Conservation (phyloP, 1,140 invertebrate species). For the Helicoverpa armigera region DNA sequence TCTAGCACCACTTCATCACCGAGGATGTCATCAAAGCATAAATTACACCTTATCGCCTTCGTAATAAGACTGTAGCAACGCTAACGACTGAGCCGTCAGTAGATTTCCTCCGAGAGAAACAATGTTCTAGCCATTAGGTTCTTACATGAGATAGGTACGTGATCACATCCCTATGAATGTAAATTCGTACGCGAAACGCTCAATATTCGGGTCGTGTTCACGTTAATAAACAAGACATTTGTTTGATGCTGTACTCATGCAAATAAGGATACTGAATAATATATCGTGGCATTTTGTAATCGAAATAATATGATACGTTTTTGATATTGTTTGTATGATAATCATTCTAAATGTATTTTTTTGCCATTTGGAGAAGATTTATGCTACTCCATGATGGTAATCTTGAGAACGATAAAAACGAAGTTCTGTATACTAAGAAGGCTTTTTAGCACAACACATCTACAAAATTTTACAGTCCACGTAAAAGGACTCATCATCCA, state of each 20-base stretch:
- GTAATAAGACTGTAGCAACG: slow-evolving; percentile 28
- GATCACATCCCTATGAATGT: slow-evolving; percentile 42
- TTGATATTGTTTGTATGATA: slow-evolving; percentile 5
- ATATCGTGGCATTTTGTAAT: slow-evolving; percentile 15
- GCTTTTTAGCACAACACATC: no score
- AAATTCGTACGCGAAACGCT: slow-evolving; percentile 33
- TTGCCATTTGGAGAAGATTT: no score
- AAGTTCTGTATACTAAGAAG: no score
- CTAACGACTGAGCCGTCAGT: slow-evolving; percentile 51
- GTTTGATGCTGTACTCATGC: slow-evolving; percentile 45
- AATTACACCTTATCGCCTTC: slow-evolving; percentile 15
- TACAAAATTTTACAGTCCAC: no score
- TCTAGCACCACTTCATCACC: background rate
- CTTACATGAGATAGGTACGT: slow-evolving; percentile 31
- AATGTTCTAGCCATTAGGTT: slow-evolving; percentile 30
- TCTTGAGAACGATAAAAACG: no score
- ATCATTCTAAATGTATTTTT: background rate
- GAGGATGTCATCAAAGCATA: background rate
- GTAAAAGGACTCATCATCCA: no score
- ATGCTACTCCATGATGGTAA: no score
- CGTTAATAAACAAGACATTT: slow-evolving; percentile 53
- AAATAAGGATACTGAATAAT: slow-evolving; percentile 45
- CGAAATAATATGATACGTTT: slow-evolving; percentile 6
- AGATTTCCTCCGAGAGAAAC: slow-evolving; percentile 46
- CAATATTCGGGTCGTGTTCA: slow-evolving; percentile 41